Conservation (phyloP, 2,113 vertebrate species). For the Steatornis caripensis region DNA sequence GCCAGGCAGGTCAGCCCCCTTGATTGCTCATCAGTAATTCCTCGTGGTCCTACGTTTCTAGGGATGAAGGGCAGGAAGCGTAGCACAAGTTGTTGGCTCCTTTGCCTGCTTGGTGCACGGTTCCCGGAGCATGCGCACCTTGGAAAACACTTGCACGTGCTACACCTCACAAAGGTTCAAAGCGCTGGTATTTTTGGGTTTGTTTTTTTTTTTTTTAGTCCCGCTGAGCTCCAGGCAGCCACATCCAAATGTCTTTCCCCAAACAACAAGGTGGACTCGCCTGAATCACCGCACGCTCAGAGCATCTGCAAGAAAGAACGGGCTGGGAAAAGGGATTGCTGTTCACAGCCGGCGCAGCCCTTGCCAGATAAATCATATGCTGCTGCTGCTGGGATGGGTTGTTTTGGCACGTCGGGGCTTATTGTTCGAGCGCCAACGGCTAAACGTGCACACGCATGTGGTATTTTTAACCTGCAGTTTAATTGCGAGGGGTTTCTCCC, state of each 20-base stretch:
- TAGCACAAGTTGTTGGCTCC: background rate
- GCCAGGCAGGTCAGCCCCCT: background rate
- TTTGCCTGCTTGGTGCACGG: background rate
- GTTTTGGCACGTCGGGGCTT: background rate
- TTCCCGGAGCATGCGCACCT: background rate
- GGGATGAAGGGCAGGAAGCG: background rate
- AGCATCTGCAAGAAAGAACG: background rate
- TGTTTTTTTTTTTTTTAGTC: background rate
- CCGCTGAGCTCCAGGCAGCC: background rate
- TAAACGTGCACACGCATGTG: background rate
- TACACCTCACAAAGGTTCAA: background rate
- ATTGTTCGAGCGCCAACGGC: background rate
- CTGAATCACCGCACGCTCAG: fast-evolving
- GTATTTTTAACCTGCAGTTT: background rate
- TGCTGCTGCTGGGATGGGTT: background rate
- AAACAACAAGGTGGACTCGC: background rate
- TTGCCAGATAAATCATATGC: background rate
- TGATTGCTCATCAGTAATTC: background rate
- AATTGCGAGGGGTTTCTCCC: background rate
- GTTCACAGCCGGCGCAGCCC: background rate
- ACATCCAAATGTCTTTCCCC: background rate
- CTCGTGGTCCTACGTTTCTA: background rate
- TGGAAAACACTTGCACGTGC: background rate
- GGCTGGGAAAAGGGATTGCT: background rate
- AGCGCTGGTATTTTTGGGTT: too few relatives aligned